These are phyloP conservation scores for Okamejei kenojei DNA, from an alignment of 2,797 vertebrate species.

Conservation along the genomic window DNA sequence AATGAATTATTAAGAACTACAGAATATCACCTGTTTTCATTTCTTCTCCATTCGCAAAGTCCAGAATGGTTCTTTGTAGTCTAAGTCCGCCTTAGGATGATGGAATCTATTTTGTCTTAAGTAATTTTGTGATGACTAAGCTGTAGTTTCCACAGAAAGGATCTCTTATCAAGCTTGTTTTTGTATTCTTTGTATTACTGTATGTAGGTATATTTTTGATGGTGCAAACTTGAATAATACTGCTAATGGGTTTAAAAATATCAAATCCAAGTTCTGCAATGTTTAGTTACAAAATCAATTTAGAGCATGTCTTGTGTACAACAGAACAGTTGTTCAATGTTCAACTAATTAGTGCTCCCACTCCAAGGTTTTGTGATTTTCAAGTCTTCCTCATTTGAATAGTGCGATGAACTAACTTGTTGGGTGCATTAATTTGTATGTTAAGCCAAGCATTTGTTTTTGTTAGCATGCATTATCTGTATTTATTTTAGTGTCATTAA, in stretches of 20 bases:
- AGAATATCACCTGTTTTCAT: slow-evolving; percentile 1
- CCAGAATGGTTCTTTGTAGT: background rate
- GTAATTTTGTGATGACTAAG: background rate
- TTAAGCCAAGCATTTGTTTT: slow-evolving; percentile 16
- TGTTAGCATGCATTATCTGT: slow-evolving; percentile 11
- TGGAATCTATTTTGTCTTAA: background rate
- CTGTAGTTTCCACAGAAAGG: background rate
- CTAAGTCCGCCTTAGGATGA: background rate
- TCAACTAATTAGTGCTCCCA: slow-evolving; percentile 24
- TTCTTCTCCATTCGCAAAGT: background rate
- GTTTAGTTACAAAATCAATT: background rate
- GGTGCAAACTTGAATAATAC: background rate
- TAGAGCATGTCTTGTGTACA: background rate
- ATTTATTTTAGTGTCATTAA: slow-evolving; percentile 26
- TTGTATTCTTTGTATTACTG: slow-evolving; percentile 9
- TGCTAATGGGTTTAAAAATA: background rate
- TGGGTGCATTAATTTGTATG: slow-evolving; percentile 6
- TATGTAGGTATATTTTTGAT: background rate
- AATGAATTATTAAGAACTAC: background rate
- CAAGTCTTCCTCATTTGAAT: background rate
- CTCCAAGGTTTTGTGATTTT: slow-evolving; percentile 18
- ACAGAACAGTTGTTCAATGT: slow-evolving; percentile 24
- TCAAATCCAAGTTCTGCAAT: background rate
- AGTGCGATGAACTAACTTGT: background rate
- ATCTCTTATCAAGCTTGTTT: background rate